These are phyloP conservation scores for Megaceryle alcyon DNA, from an alignment of 2,797 vertebrate genomes.

Conservation along the genomic window DNA sequence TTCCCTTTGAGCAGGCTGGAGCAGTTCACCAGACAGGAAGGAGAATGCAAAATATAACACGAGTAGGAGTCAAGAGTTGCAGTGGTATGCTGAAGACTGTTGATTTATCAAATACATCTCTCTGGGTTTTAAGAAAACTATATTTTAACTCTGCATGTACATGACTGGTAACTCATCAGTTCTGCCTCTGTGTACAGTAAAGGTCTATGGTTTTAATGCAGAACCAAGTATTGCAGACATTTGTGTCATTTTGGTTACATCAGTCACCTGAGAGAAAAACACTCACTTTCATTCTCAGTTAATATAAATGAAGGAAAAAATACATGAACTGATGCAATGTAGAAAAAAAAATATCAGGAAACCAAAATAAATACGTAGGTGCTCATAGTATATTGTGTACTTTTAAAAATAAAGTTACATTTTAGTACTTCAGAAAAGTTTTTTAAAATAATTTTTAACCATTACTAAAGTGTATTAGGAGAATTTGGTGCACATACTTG, in stretches of 20 bases:
- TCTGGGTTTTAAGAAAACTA: background rate
- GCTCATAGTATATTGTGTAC: background rate
- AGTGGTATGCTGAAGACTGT: background rate
- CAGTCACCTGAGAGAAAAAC: background rate
- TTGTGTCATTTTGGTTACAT: background rate
- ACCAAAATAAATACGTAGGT: background rate
- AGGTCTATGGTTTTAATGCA: background rate
- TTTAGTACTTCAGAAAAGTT: background rate
- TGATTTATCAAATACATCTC: background rate
- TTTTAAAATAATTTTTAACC: background rate
- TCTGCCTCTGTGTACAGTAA: background rate
- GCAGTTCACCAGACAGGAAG: background rate
- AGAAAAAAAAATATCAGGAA: background rate
- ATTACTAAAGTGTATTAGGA: background rate
- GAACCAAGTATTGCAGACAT: background rate
- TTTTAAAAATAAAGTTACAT: background rate
- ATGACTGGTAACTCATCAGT: background rate
- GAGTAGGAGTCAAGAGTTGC: background rate
- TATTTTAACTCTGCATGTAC: background rate
- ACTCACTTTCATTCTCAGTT: background rate
- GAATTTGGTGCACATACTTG: rapidly evolving
- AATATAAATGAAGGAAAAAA: background rate
- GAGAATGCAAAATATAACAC: background rate
- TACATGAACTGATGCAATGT: background rate
- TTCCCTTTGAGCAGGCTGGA: background rate